Conservation (phyloP, 2,888 invertebrate genomes). For the Helleia helle region DNA sequence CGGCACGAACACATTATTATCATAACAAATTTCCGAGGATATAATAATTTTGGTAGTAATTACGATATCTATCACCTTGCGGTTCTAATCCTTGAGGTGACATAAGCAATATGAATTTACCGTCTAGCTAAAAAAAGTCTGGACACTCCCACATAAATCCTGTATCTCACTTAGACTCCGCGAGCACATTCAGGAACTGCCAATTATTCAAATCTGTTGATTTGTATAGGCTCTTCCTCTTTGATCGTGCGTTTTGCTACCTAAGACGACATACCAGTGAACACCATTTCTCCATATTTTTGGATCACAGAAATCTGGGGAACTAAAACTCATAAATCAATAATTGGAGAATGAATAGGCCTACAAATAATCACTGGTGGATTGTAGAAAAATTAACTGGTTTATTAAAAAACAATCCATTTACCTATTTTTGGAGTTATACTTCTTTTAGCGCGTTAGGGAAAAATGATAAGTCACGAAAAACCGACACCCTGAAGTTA, state of each 20-base stretch:
- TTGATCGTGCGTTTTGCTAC: background rate
- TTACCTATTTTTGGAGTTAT: no score
- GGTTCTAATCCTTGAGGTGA: constrained; percentile 24
- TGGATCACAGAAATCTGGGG: background rate
- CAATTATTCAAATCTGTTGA: constrained; percentile 20
- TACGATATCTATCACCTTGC: constrained; percentile 21
- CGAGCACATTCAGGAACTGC: constrained; percentile 18
- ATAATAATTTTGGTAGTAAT: constrained; percentile 22
- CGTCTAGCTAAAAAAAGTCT: constrained; percentile 23
- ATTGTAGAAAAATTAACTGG: no score
- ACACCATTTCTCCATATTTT: background rate
- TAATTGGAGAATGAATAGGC: no score
- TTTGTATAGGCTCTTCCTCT: background rate
- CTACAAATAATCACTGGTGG: no score
- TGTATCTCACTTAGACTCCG: constrained; percentile 19
- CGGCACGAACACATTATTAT: constrained; percentile 18
- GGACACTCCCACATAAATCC: constrained; percentile 21
- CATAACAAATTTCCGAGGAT: constrained; percentile 27
- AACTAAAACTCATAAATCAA: no score
- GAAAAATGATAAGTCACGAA: no score
- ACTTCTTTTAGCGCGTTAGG: no score
- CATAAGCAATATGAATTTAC: constrained; percentile 28
- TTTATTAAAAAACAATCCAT: no score
- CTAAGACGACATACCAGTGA: background rate
- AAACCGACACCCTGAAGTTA: no score